phyloP scores from a whole-genome alignment of 2,888 invertebrate genomes.

The Molorchus minor region DNA sequence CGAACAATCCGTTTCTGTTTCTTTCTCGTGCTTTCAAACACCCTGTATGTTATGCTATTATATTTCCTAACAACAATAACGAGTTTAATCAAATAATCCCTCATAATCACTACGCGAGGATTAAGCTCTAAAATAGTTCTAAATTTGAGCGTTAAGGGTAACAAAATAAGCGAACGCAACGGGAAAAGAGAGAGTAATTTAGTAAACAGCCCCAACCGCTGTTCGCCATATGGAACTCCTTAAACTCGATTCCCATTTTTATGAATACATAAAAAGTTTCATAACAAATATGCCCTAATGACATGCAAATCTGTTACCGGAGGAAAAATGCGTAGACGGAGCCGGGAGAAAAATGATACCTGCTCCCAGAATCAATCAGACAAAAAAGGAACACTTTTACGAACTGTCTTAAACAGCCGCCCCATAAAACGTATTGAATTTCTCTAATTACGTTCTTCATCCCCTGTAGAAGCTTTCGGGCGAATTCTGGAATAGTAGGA shows the following conservation, averaged over 20 bases:
- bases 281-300: constrained; percentile 4
- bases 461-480: too few species aligned
- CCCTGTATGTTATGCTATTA: too few species aligned
- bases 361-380: constrained; percentile 10
- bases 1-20: too few species aligned
- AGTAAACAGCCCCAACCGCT: too few species aligned
- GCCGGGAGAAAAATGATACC: constrained; percentile 18
- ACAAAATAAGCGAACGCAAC: not conserved
- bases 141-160: not conserved
- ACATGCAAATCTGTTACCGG: constrained; percentile 16
- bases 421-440: constrained; percentile 35
- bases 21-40: too few species aligned
- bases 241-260: not conserved
- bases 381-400: constrained; percentile 13
- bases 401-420: constrained; percentile 22
- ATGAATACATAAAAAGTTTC: not conserved
- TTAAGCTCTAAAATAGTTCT: not conserved
- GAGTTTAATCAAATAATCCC: not conserved
- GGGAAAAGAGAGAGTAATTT: not conserved
- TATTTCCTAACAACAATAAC: too few species aligned
- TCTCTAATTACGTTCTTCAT: constrained; percentile 35
- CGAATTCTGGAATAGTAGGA: too few species aligned
- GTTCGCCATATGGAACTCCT: not conserved
- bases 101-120: not conserved
- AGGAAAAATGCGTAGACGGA: not conserved